phyloP scores from a whole-genome alignment of 2,888 invertebrate genomes.

The Muschampia plurimacula region DNA sequence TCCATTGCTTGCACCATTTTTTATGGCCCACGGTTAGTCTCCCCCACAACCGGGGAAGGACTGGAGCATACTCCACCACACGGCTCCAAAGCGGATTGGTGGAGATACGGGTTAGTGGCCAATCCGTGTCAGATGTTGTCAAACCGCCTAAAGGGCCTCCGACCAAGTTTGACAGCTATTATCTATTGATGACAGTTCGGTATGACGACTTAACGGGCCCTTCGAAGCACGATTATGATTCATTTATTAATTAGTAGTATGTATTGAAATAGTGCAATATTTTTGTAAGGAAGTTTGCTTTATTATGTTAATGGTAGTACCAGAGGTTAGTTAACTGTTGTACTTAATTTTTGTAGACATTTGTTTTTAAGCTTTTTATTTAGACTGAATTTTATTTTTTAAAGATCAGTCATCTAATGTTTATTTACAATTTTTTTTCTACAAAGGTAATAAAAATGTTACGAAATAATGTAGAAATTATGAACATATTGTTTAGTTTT shows the following conservation, averaged over 20 bases:
- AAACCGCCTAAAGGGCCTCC: no score
- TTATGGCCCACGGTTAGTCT: no score
- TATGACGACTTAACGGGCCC: no score
- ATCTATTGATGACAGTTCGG: no score
- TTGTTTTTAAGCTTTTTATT: background rate
- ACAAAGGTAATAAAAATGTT: background rate
- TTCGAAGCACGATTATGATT: no score
- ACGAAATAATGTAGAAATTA: background rate
- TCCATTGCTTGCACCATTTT: no score
- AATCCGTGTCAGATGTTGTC: no score
- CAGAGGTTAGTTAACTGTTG: background rate
- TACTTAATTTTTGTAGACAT: conserved; percentile 1
- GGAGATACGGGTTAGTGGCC: no score
- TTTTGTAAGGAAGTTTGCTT: background rate
- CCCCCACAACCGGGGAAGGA: no score
- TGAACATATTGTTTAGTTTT: background rate
- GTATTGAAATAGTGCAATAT: conserved; percentile 2
- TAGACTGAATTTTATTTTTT: background rate
- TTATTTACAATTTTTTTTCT: background rate
- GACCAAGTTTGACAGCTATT: no score
- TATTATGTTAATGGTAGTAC: background rate
- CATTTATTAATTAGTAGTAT: background rate
- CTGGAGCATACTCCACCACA: no score
- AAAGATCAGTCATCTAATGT: background rate
- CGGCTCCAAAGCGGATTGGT: no score